These are phyloP conservation scores for Triplophysa siluroides DNA, from an alignment of 2,113 vertebrate species.

Conservation along the genomic window DNA sequence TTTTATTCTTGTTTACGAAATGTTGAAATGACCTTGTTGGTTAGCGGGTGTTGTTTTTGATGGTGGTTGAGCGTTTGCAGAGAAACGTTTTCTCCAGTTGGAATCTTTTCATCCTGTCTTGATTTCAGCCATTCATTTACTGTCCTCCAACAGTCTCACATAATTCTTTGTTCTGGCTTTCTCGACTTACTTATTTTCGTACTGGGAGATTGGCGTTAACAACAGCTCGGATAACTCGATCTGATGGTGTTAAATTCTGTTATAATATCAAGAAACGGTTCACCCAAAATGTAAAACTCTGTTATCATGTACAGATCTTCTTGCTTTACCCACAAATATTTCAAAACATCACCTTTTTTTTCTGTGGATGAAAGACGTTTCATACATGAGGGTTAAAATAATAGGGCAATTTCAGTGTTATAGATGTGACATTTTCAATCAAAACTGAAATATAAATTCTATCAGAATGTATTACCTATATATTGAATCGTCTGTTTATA, in stretches of 20 bases:
- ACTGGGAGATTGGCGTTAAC: neutral
- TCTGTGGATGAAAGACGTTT: too few relatives aligned
- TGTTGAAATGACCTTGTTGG: slow-evolving; percentile 16
- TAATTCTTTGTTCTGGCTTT: neutral
- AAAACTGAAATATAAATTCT: too few relatives aligned
- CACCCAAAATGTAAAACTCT: neutral
- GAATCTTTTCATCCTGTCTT: neutral
- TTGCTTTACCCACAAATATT: too few relatives aligned
- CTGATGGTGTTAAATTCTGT: neutral
- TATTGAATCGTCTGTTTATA: too few relatives aligned
- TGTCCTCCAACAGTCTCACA: neutral
- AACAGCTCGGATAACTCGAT: neutral
- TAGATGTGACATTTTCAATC: too few relatives aligned
- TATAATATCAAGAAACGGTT: neutral
- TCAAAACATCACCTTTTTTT: too few relatives aligned
- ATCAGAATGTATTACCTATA: too few relatives aligned
- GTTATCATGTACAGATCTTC: too few relatives aligned
- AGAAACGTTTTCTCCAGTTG: neutral
- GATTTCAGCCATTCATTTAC: neutral
- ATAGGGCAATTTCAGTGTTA: too few relatives aligned
- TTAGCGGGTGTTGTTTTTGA: slow-evolving; percentile 3
- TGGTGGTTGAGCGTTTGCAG: neutral
- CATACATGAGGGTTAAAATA: too few relatives aligned
- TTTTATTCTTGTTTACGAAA: neutral
- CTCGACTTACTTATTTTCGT: too few relatives aligned